Evolutionary conservation across 2,797 vertebrate genomes (phyloP).

Genomic region (Tapirus indicus): DNA sequence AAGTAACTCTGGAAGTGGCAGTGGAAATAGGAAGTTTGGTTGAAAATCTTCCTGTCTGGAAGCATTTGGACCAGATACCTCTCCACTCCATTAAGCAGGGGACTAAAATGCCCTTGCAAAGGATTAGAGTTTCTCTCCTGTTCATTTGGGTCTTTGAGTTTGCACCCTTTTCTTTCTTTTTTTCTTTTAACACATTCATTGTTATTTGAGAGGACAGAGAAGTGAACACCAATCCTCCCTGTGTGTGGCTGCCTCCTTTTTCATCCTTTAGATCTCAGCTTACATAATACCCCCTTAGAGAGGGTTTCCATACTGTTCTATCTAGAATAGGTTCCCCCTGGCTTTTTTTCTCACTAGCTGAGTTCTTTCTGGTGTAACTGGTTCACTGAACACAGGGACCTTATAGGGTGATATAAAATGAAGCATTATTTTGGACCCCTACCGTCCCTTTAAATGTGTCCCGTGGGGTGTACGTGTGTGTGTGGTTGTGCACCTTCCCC

Average conservation of each 20-base stretch:
- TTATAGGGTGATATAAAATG: background rate
- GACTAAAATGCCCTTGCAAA: background rate
- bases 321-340: background rate
- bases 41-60: background rate
- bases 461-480: background rate
- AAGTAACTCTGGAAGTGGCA: background rate
- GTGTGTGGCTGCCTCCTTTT: background rate
- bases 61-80: background rate
- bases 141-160: background rate
- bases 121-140: background rate
- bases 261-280: background rate
- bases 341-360: background rate
- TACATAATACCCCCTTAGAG: background rate
- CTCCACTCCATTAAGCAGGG: background rate
- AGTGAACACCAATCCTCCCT: background rate
- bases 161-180: background rate
- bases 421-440: background rate
- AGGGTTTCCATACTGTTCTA: background rate
- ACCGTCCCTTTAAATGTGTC: background rate
- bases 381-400: background rate
- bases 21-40: background rate
- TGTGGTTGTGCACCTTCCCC: background rate
- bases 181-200: background rate
- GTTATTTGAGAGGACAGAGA: background rate
- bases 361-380: background rate